phyloP scores from a whole-genome alignment of 2,113 vertebrate genomes.

The Orientallactaga bullata region DNA sequence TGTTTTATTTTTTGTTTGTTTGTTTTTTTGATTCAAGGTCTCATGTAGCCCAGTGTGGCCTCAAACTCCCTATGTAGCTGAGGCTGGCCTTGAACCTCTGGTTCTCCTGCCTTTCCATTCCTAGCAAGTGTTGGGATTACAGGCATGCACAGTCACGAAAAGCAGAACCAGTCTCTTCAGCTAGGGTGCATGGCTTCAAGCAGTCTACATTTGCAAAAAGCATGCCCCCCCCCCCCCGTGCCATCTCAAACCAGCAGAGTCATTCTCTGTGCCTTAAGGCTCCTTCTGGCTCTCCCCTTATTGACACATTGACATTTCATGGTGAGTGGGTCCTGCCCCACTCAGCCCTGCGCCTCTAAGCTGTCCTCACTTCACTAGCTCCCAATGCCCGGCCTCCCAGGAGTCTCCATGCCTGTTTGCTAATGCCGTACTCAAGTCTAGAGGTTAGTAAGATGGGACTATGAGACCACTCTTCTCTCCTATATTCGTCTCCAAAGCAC shows the following conservation, averaged over 20 bases:
- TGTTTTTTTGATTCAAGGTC: not conserved
- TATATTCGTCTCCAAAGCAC: not conserved
- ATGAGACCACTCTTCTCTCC: not conserved
- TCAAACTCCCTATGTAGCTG: not conserved
- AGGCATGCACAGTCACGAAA: not conserved
- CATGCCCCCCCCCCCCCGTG: slow-evolving; percentile 16
- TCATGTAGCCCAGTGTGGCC: not conserved
- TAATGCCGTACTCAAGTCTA: not conserved
- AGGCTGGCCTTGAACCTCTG: not conserved
- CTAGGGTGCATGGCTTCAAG: not conserved
- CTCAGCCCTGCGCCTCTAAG: slow-evolving; percentile 44
- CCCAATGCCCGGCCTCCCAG: slow-evolving; percentile 30
- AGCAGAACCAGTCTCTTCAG: not conserved
- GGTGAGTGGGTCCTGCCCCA: slow-evolving; percentile 63
- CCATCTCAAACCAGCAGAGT: slow-evolving; percentile 46
- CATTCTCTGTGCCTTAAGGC: slow-evolving; percentile 6
- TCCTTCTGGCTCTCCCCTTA: slow-evolving; percentile 64
- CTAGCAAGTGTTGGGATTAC: not conserved
- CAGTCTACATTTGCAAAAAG: slow-evolving; percentile 60
- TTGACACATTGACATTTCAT: slow-evolving; percentile 60
- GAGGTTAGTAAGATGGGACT: not conserved
- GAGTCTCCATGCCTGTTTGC: not conserved
- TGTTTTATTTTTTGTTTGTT: too few relatives aligned
- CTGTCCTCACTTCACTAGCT: slow-evolving; percentile 66
- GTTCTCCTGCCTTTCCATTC: not conserved